phyloP scores from a whole-genome alignment of 2,888 invertebrate species.

The Harpagoxenus sublaevis region DNA sequence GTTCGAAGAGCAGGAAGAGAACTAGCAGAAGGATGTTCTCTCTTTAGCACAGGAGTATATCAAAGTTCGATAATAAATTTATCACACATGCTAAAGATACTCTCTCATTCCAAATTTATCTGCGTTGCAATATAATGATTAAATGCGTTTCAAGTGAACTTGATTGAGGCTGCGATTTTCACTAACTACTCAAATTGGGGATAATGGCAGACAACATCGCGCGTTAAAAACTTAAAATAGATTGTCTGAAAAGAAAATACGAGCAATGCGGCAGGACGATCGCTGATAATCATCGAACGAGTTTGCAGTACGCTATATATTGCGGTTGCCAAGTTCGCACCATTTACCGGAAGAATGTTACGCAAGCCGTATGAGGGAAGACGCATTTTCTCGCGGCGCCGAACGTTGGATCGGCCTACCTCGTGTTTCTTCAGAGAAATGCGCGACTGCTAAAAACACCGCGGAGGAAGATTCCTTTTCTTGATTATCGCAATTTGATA shows the following conservation, averaged over 20 bases:
- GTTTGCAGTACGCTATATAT: conserved; percentile 79
- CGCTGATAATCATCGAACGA: conserved; percentile 81
- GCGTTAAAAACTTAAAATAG: conserved; percentile 69
- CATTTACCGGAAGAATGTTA: conserved; percentile 71
- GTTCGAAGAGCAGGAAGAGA: conserved; percentile 50
- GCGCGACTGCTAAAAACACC: conserved; percentile 8
- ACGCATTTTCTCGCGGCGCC: conserved; percentile 38
- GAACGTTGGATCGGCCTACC: neutral
- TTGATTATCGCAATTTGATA: neutral
- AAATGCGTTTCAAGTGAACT: conserved; percentile 53
- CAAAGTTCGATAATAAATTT: conserved; percentile 15
- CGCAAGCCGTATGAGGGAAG: conserved; percentile 15
- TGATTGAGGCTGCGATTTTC: conserved; percentile 44
- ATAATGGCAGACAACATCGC: conserved; percentile 72
- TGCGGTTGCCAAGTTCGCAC: conserved; percentile 75
- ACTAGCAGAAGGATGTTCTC: conserved; percentile 21
- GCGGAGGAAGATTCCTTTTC: conserved; percentile 2
- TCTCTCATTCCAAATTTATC: conserved; percentile 11
- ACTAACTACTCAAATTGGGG: conserved; percentile 42
- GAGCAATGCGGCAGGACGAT: conserved; percentile 73
- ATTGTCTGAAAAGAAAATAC: conserved; percentile 25
- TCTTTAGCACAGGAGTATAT: neutral
- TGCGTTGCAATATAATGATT: conserved; percentile 14
- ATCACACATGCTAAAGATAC: neutral
- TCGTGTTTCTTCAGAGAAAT: neutral